These are phyloP conservation scores for Dissostichus mawsoni DNA, from an alignment of 2,113 vertebrate species.

Conservation along the genomic window DNA sequence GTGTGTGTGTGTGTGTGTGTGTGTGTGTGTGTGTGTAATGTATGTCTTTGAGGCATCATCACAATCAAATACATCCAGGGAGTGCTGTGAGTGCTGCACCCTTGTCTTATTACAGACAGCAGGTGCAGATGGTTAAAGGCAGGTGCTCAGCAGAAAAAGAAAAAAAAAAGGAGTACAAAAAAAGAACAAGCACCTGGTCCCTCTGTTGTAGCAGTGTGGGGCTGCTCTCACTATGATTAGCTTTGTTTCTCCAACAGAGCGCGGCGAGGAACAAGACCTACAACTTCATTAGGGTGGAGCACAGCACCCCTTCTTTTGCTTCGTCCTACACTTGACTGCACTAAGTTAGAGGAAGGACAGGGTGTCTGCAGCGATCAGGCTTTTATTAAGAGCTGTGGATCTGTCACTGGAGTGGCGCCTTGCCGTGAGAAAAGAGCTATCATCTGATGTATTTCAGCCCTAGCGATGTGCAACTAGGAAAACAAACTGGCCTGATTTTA, in stretches of 20 bases:
- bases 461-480: neutral
- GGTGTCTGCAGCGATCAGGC: constrained; percentile 33
- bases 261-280: constrained; percentile 75
- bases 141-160: constrained; percentile 65
- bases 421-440: constrained; percentile 28
- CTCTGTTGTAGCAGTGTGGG: constrained; percentile 72
- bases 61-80: constrained; percentile 39
- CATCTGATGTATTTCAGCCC: constrained; percentile 48
- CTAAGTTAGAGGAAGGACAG: constrained; percentile 24
- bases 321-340: constrained; percentile 67
- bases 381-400: constrained; percentile 29
- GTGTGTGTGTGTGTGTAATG: constrained; percentile 7
- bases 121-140: constrained; percentile 81
- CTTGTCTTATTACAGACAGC: constrained; percentile 75
- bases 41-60: constrained; percentile 55
- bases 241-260: constrained; percentile 79
- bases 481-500: constrained; percentile 26
- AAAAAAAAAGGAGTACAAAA: constrained; percentile 21
- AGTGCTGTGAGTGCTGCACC: constrained; percentile 53
- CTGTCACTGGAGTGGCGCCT: constrained; percentile 11
- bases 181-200: constrained; percentile 76
- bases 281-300: constrained; percentile 77
- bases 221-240: constrained; percentile 75
- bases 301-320: constrained; percentile 42
- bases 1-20: no score